phyloP scores from a whole-genome alignment of 2,797 vertebrate genomes.

The Emys orbicularis region DNA sequence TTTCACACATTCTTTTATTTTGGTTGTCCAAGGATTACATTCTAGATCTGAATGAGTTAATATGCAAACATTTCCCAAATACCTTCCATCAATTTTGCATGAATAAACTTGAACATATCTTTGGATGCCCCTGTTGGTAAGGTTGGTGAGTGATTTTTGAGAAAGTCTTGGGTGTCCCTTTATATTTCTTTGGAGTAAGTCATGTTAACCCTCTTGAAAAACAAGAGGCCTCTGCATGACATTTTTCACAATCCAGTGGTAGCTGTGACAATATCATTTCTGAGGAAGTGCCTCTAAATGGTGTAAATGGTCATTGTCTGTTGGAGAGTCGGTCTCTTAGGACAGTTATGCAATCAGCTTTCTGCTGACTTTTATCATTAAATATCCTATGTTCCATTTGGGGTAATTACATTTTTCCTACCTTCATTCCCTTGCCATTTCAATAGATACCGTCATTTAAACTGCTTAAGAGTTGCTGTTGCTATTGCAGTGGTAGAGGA shows the following conservation, averaged over 20 bases:
- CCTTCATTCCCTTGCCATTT: neutral
- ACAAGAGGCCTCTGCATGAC: neutral
- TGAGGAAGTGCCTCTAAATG: neutral
- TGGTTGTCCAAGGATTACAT: neutral
- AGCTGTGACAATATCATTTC: constrained; percentile 37
- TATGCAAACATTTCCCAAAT: neutral
- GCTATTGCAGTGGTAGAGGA: neutral
- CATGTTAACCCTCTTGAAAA: neutral
- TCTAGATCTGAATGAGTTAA: fast-evolving
- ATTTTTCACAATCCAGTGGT: constrained; percentile 38
- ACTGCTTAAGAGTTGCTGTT: neutral
- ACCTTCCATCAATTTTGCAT: neutral
- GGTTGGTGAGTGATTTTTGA: fast-evolving
- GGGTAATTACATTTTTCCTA: neutral
- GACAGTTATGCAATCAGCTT: neutral
- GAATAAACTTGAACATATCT: neutral
- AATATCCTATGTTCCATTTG: constrained; percentile 1
- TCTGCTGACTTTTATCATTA: neutral
- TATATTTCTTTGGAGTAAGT: neutral
- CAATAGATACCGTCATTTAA: neutral
- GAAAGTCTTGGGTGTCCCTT: neutral
- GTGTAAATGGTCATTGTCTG: neutral
- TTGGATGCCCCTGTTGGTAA: neutral
- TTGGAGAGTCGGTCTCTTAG: neutral
- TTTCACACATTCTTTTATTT: neutral